A percentile compares a stretch with the other conserved stretches of the same genome.
Evolutionary conservation across 2,888 invertebrate genomes (phyloP).

Genomic region (Neoitamus cyanurus): DNA sequence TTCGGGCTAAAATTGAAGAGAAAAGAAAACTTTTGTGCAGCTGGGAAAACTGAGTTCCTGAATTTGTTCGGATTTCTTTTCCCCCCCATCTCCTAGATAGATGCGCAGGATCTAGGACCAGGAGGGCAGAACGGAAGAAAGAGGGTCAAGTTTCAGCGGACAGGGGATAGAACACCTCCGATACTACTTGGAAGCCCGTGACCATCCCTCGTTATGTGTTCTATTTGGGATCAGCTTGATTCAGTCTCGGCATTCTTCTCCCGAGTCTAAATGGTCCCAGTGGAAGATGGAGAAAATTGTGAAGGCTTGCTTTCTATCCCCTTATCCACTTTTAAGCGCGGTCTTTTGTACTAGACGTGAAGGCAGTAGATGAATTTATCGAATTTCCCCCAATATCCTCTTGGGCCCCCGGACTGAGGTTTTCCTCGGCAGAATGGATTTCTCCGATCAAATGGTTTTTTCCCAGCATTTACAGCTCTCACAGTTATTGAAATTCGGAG

Average conservation of each 20-base stretch:
- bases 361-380: slow-evolving; percentile 2
- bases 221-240: neutral
- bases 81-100: neutral
- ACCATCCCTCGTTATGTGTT: neutral
- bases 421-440: neutral
- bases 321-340: neutral
- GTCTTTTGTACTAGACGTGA: slow-evolving; percentile 1
- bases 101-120: neutral
- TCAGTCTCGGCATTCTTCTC: neutral
- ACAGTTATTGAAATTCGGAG: slow-evolving; percentile 4
- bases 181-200: neutral
- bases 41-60: neutral
- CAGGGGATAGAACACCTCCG: neutral
- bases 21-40: neutral
- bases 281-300: slow-evolving; percentile 8
- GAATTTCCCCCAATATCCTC: slow-evolving; percentile 2
- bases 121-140: neutral
- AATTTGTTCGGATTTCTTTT: neutral
- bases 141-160: neutral
- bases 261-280: neutral
- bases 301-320: neutral
- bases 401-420: neutral
- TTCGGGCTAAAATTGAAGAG: neutral
- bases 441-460: neutral
- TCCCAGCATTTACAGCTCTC: neutral